Percentiles rank a stretch among this genome's conserved stretches.
phyloP scores from a whole-genome alignment of 2,113 vertebrate genomes.

The Shinisaurus crocodilurus region DNA sequence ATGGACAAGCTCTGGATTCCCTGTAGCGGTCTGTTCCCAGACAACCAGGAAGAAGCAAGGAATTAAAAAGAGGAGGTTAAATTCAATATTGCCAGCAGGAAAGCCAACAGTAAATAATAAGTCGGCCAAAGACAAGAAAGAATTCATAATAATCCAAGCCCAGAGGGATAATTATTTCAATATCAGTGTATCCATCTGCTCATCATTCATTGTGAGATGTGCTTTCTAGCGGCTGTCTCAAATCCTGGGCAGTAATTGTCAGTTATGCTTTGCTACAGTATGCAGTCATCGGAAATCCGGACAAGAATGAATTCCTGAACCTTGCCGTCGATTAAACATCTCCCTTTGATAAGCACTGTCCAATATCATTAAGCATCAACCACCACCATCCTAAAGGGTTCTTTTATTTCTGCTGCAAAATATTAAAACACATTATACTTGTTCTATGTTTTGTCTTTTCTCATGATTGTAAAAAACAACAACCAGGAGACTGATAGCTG shows the following conservation, averaged over 20 bases:
- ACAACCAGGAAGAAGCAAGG: constrained; percentile 28
- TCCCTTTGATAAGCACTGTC: constrained; percentile 55
- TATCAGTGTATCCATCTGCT: constrained; percentile 22
- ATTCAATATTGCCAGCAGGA: background rate
- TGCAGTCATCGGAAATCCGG: constrained; percentile 25
- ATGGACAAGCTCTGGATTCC: background rate
- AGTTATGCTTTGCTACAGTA: background rate
- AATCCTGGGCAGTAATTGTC: constrained; percentile 24
- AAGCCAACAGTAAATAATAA: constrained; percentile 24
- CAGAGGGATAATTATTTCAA: constrained; percentile 19
- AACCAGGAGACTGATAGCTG: constrained; percentile 27
- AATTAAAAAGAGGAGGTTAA: background rate
- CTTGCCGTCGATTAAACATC: constrained; percentile 60
- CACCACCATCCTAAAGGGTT: constrained; percentile 12
- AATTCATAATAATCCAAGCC: constrained; percentile 20
- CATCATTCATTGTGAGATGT: constrained; percentile 21
- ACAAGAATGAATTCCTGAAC: constrained; percentile 58
- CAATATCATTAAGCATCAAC: constrained; percentile 21
- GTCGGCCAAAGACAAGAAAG: constrained; percentile 11
- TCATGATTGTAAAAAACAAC: constrained; percentile 33
- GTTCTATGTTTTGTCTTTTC: constrained; percentile 44
- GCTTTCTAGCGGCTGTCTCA: constrained; percentile 10
- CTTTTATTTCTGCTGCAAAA: constrained; percentile 39
- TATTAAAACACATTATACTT: constrained; percentile 2
- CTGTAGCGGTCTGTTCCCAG: background rate